phyloP scores from a whole-genome alignment of 2,797 vertebrate species.

The Arvicola amphibius region DNA sequence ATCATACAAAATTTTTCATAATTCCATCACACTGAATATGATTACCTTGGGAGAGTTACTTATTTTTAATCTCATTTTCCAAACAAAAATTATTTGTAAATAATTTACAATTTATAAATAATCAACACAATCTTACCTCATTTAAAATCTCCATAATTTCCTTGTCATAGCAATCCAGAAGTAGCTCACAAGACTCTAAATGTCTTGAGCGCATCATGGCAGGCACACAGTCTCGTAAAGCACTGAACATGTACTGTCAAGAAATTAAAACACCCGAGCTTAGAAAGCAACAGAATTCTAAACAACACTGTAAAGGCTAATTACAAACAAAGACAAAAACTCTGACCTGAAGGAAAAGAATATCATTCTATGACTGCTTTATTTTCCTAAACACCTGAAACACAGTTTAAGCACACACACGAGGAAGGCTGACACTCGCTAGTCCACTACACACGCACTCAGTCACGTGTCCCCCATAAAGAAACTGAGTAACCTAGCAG shows the following conservation, averaged over 20 bases:
- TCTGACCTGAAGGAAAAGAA: conserved; percentile 30
- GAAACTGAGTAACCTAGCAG: not conserved
- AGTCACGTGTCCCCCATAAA: conserved; percentile 35
- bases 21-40: conserved; percentile 1
- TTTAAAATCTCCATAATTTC: conserved; percentile 98
- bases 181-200: conserved; percentile 93
- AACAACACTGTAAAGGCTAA: not conserved
- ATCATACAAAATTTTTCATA: not conserved
- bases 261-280: conserved; percentile 37
- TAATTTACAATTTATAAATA: not conserved
- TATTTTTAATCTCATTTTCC: not conserved
- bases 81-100: conserved; percentile 46
- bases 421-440: not conserved
- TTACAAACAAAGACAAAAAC: conserved; percentile 35
- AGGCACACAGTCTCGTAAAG: conserved; percentile 95
- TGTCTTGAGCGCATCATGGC: conserved; percentile 96
- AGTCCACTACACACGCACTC: not conserved
- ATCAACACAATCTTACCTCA: conserved; percentile 89
- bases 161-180: conserved; percentile 95
- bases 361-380: not conserved
- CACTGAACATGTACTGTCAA: conserved; percentile 98
- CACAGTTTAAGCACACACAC: not conserved
- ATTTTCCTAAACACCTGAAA: conserved; percentile 45
- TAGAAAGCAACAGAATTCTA: not conserved
- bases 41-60: conserved; percentile 4